Percentiles rank a stretch among this genome's conserved stretches.
Conservation (phyloP, 2,113 vertebrate species). For the Hippocampus zosterae region DNA sequence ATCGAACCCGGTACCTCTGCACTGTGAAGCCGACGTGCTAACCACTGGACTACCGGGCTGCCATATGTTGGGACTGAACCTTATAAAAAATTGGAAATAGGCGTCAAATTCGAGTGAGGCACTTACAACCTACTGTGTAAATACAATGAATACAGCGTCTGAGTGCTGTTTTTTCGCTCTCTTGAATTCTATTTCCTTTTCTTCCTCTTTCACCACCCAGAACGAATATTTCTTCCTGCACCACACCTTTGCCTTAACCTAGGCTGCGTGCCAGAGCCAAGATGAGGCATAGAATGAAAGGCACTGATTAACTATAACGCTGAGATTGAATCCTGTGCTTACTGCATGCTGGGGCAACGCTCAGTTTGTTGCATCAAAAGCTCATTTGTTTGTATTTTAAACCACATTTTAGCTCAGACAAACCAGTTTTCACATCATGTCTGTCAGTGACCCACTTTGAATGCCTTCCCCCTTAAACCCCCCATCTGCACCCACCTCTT, state of each 20-base stretch:
- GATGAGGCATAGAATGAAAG: conserved; percentile 35
- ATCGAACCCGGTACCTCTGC: too few relatives aligned
- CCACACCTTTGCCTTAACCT: neutral
- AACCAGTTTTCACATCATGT: conserved; percentile 59
- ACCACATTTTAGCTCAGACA: conserved; percentile 69
- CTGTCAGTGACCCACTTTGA: conserved; percentile 71
- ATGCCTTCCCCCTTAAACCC: conserved; percentile 51
- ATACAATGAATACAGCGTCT: neutral
- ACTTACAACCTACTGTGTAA: neutral
- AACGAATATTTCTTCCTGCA: conserved; percentile 30
- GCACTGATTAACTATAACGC: conserved; percentile 61
- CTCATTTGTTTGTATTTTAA: conserved; percentile 75
- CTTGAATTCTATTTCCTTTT: neutral
- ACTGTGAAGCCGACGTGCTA: too few relatives aligned
- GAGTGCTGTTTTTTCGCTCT: neutral
- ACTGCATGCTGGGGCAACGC: conserved; percentile 40
- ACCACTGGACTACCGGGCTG: too few relatives aligned
- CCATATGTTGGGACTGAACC: neutral
- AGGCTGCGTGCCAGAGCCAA: conserved; percentile 27
- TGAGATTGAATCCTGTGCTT: conserved; percentile 59
- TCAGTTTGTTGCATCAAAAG: conserved; percentile 64
- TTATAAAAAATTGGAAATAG: neutral
- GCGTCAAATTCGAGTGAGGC: neutral
- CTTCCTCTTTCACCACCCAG: conserved; percentile 11
- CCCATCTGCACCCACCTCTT: conserved; percentile 39